phyloP scores from a whole-genome alignment of 1,140 invertebrate genomes.

The Cydia fagiglandana region DNA sequence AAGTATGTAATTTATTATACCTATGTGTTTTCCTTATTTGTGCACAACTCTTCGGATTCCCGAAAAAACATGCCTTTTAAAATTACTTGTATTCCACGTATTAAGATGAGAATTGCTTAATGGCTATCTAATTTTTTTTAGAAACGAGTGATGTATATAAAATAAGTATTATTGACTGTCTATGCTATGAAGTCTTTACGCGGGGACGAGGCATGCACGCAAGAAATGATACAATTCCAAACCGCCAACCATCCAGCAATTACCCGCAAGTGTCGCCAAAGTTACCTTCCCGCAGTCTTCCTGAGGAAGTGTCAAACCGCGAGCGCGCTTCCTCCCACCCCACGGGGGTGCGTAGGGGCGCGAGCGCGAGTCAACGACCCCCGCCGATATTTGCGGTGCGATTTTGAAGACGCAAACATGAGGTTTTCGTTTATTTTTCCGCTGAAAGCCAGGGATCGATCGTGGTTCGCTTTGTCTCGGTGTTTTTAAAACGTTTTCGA shows the following conservation, averaged over 20 bases:
- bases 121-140: no score
- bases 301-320: conserved; percentile 77
- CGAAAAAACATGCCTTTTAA: no score
- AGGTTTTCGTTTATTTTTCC: conserved; percentile 57
- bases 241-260: conserved; percentile 4
- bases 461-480: conserved; percentile 43
- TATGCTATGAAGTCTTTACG: neutral
- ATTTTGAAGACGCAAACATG: conserved; percentile 70
- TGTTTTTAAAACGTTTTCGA: conserved; percentile 26
- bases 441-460: conserved; percentile 25
- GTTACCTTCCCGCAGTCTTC: conserved; percentile 55
- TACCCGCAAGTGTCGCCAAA: conserved; percentile 62
- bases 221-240: conserved; percentile 11
- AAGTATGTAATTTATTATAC: no score
- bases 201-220: neutral
- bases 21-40: no score
- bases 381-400: conserved; percentile 62
- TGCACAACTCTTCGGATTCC: no score
- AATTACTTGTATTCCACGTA: no score
- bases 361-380: conserved; percentile 44
- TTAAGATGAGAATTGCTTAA: no score
- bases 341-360: conserved; percentile 49
- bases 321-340: conserved; percentile 63
- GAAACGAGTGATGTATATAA: no score
- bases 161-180: no score